phyloP scores from a whole-genome alignment of 2,797 vertebrate species.

The Coendou prehensilis region DNA sequence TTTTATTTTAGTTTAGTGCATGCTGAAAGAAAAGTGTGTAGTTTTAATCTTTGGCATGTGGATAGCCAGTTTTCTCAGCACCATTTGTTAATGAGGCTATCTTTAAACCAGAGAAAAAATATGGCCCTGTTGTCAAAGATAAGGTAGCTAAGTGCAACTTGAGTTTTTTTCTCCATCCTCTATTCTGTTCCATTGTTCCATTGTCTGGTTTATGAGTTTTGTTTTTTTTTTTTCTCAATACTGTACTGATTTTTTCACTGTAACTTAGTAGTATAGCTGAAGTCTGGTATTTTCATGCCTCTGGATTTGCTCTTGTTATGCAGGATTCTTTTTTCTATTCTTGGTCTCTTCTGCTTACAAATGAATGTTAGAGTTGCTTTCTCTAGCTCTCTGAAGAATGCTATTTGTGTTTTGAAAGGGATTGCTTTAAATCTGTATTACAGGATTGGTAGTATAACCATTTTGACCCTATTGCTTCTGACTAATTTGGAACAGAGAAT shows the following conservation, averaged over 20 bases:
- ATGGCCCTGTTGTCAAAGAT: too few species aligned
- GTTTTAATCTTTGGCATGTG: too few species aligned
- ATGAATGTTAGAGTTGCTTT: neutral
- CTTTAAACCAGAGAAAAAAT: too few species aligned
- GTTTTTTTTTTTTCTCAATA: neutral
- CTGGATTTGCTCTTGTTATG: neutral
- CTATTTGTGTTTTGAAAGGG: neutral
- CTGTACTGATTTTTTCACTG: neutral
- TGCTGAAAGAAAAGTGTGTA: too few species aligned
- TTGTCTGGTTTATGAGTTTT: neutral
- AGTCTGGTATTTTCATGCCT: neutral
- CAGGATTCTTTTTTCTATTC: neutral
- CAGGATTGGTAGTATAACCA: neutral
- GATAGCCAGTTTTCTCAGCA: too few species aligned
- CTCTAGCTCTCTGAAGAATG: too few species aligned
- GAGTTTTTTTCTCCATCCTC: neutral
- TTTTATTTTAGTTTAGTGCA: neutral
- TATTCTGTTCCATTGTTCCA: neutral
- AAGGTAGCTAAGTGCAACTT: neutral
- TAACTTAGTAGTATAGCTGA: neutral
- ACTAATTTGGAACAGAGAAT: neutral
- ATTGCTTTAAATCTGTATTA: neutral
- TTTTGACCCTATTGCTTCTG: too few species aligned
- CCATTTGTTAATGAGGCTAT: too few species aligned
- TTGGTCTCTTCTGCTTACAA: neutral